These are phyloP conservation scores for Athalia cordata DNA, from an alignment of 2,888 invertebrate genomes.

Conservation along the genomic window DNA sequence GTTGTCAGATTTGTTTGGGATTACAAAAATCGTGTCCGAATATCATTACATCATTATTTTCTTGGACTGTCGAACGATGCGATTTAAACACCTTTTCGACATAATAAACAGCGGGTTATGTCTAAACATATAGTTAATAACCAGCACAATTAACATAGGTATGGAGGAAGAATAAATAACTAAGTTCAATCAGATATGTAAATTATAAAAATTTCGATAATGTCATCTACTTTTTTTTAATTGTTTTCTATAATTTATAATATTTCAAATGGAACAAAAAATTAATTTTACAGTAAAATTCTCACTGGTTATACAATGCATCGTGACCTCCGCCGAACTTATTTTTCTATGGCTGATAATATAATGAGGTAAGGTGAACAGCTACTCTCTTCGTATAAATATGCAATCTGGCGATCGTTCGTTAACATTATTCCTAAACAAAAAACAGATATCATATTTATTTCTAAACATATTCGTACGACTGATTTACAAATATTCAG, in stretches of 20 bases:
- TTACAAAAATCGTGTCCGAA: constrained; percentile 60
- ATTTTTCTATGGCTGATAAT: constrained; percentile 55
- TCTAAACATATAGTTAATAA: constrained; percentile 54
- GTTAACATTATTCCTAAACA: constrained; percentile 63
- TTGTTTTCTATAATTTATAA: not conserved
- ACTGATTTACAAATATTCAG: constrained; percentile 7
- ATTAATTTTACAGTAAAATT: constrained; percentile 51
- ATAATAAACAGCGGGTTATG: constrained; percentile 58
- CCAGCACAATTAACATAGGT: constrained; percentile 55
- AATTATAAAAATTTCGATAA: constrained; percentile 53
- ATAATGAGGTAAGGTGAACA: constrained; percentile 58
- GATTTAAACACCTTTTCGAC: constrained; percentile 62
- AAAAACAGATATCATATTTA: constrained; percentile 58
- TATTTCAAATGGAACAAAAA: constrained; percentile 39
- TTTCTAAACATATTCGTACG: constrained; percentile 46
- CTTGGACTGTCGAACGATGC: constrained; percentile 62
- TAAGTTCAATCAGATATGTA: constrained; percentile 44
- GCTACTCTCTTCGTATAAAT: constrained; percentile 61
- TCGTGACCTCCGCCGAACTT: constrained; percentile 50
- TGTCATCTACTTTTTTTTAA: constrained; percentile 32
- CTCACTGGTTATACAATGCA: constrained; percentile 51
- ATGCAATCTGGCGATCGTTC: constrained; percentile 60
- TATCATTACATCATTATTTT: constrained; percentile 57
- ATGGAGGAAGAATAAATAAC: constrained; percentile 51
- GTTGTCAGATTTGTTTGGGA: constrained; percentile 55